phyloP scores from a whole-genome alignment of 2,797 vertebrate genomes.

The Eulemur rubriventer region DNA sequence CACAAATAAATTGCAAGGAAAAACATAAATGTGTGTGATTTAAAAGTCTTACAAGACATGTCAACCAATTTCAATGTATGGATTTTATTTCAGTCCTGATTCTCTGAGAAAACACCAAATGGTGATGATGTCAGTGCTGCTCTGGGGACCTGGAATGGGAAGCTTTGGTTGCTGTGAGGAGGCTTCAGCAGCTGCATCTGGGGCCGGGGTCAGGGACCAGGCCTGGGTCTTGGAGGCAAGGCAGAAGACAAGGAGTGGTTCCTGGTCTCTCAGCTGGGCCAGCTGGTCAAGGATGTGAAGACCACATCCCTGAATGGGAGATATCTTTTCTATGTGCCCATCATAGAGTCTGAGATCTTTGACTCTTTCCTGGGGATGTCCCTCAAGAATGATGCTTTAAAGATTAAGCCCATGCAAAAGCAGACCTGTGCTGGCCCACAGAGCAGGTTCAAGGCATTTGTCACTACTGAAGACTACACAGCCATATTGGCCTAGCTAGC shows the following conservation, averaged over 20 bases:
- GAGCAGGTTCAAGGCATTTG: not conserved
- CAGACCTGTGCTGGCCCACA: not conserved
- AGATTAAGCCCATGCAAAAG: not conserved
- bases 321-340: not conserved
- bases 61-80: not conserved
- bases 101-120: not conserved
- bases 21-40: not conserved
- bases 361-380: not conserved
- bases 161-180: accelerated
- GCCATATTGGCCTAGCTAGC: not conserved
- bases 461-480: not conserved
- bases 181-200: too few species aligned
- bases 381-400: not conserved
- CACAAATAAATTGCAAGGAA: not conserved
- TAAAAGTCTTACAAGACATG: not conserved
- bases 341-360: not conserved
- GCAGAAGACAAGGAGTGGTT: not conserved
- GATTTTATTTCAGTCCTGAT: not conserved
- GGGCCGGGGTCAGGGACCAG: not conserved
- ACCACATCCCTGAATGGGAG: not conserved
- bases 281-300: not conserved
- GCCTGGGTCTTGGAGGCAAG: not conserved
- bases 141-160: not conserved
- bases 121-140: not conserved
- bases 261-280: not conserved